Percentiles rank a stretch among this genome's conserved stretches.
Conservation (phyloP, 2,113 vertebrate genomes). For the Stegastes partitus region DNA sequence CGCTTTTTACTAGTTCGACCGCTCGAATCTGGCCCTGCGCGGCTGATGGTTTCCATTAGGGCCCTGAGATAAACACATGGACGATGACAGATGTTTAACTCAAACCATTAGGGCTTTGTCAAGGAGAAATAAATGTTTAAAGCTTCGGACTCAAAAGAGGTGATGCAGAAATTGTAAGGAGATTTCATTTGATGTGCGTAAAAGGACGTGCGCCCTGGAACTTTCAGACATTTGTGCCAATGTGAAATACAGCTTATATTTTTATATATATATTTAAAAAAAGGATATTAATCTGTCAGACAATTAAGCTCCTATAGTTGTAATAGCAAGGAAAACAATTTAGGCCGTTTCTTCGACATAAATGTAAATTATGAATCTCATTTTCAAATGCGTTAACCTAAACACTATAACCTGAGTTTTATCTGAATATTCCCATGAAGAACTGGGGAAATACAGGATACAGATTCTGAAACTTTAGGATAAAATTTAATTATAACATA, state of each 20-base stretch:
- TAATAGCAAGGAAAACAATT: background rate
- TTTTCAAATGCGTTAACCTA: background rate
- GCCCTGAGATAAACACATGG: conserved; percentile 66
- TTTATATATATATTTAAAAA: too few species aligned
- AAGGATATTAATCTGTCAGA: background rate
- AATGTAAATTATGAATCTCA: background rate
- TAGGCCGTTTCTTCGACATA: background rate
- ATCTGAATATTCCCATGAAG: background rate
- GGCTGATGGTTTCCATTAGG: conserved; percentile 71
- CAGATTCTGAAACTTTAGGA: background rate
- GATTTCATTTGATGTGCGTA: conserved; percentile 32
- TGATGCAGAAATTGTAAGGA: conserved; percentile 25
- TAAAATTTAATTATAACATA: background rate
- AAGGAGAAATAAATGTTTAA: conserved; percentile 47
- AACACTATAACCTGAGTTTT: background rate
- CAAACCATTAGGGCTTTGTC: conserved; percentile 56
- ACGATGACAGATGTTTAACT: conserved; percentile 74
- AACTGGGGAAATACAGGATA: background rate
- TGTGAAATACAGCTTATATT: too few species aligned
- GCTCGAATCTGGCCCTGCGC: conserved; percentile 38
- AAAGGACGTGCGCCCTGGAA: background rate
- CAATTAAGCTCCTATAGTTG: background rate
- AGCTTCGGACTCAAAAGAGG: conserved; percentile 38
- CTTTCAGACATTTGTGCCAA: background rate
- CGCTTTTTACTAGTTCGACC: conserved; percentile 1